A percentile compares a stretch with the other conserved stretches of the same genome.
Evolutionary conservation across 2,888 invertebrate genomes (phyloP).

Genomic region (Sphecodes monilicornis): DNA sequence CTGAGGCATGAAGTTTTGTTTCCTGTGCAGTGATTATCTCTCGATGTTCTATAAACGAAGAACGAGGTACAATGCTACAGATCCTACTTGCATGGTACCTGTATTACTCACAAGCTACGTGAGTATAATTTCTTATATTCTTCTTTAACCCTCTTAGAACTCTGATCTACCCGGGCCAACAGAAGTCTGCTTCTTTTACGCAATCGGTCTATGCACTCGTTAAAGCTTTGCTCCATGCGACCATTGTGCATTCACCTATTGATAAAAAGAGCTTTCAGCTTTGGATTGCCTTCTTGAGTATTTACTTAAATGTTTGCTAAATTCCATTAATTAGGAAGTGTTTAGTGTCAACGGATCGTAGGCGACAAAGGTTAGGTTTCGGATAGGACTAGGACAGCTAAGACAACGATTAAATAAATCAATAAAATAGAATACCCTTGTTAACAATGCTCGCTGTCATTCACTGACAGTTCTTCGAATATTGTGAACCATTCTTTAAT

Average conservation of each 20-base stretch:
- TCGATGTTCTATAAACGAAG: conserved; percentile 31
- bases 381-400: background rate
- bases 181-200: conserved; percentile 68
- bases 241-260: conserved; percentile 11
- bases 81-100: background rate
- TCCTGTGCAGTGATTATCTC: conserved; percentile 15
- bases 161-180: conserved; percentile 55
- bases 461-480: background rate
- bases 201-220: conserved; percentile 59
- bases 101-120: conserved; percentile 62
- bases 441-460: conserved; percentile 5
- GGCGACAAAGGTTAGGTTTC: background rate
- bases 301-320: background rate
- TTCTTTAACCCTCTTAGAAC: conserved; percentile 57
- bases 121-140: conserved; percentile 57
- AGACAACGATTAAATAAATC: background rate
- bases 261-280: conserved; percentile 4
- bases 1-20: background rate
- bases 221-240: conserved; percentile 63
- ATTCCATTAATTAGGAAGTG: background rate
- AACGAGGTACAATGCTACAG: background rate
- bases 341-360: background rate
- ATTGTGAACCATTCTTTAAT: conserved; percentile 8
- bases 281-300: background rate
- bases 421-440: background rate